Percentiles rank a stretch among this genome's conserved stretches.
Conservation (phyloP, 2,113 vertebrate genomes). For the Nannobrachium achirus region DNA sequence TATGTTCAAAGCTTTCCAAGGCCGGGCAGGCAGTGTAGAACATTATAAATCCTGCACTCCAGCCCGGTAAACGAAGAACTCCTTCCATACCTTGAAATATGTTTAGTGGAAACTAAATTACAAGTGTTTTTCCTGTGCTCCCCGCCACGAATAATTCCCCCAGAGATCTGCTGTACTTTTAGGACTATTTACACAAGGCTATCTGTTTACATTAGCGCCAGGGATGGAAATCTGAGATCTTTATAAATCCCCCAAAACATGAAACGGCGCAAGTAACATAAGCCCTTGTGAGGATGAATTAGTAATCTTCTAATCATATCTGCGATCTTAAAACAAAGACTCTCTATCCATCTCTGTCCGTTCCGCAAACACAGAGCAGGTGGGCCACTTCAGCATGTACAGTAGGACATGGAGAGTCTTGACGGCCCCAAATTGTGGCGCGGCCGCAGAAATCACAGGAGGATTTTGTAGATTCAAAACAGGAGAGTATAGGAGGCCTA, state of each 20-base stretch:
- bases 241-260: conserved; percentile 49
- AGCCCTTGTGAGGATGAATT: conserved; percentile 57
- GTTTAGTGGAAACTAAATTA: conserved; percentile 54
- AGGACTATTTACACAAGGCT: conserved; percentile 48
- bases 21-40: not conserved
- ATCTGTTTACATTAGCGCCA: conserved; percentile 48
- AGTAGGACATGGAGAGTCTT: conserved; percentile 41
- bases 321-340: conserved; percentile 63
- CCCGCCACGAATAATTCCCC: conserved; percentile 36
- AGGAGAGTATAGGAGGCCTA: conserved; percentile 26
- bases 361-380: conserved; percentile 67
- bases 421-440: conserved; percentile 40
- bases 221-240: conserved; percentile 46
- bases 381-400: conserved; percentile 58
- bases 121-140: conserved; percentile 51
- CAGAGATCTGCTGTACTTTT: conserved; percentile 11
- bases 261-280: conserved; percentile 40
- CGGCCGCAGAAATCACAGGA: conserved; percentile 34
- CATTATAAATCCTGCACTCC: conserved; percentile 23
- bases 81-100: conserved; percentile 27
- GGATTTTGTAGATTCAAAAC: conserved; percentile 37
- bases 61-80: conserved; percentile 22
- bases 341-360: conserved; percentile 31
- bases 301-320: conserved; percentile 63
- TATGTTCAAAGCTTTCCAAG: not conserved